A percentile compares a stretch with the other conserved stretches of the same genome.
phyloP scores from a whole-genome alignment of 2,888 invertebrate species.

The Meteorus colon region DNA sequence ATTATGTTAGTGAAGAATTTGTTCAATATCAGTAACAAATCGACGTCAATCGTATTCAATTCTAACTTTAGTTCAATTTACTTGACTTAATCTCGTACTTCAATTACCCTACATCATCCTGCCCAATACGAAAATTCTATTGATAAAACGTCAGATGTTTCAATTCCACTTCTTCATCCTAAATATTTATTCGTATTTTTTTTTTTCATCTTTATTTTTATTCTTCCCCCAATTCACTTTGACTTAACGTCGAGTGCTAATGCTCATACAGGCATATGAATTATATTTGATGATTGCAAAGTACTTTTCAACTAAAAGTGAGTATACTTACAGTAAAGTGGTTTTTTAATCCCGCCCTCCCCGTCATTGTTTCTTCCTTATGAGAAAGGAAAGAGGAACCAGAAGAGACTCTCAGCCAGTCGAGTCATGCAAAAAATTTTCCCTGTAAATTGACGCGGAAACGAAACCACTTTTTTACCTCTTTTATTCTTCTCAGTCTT shows the following conservation, averaged over 20 bases:
- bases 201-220: not conserved
- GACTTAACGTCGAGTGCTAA: not conserved
- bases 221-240: not conserved
- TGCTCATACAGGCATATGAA: conserved; percentile 14
- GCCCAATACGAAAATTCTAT: no score
- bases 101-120: no score
- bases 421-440: conserved; percentile 22
- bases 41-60: no score
- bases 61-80: no score
- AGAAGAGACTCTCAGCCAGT: conserved; percentile 16
- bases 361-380: not conserved
- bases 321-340: conserved; percentile 21
- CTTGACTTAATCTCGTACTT: no score
- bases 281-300: conserved; percentile 9
- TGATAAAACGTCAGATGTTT: no score
- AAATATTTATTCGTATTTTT: not conserved
- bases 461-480: not conserved
- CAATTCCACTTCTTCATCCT: no score
- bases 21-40: no score
- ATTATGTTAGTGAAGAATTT: no score
- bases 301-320: conserved; percentile 23
- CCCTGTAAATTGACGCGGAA: conserved; percentile 6
- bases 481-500: not conserved
- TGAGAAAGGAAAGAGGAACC: not conserved
- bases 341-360: not conserved